Evolutionary conservation across 2,888 invertebrate genomes (phyloP).

Genomic region (Asteroscopus sphinx): DNA sequence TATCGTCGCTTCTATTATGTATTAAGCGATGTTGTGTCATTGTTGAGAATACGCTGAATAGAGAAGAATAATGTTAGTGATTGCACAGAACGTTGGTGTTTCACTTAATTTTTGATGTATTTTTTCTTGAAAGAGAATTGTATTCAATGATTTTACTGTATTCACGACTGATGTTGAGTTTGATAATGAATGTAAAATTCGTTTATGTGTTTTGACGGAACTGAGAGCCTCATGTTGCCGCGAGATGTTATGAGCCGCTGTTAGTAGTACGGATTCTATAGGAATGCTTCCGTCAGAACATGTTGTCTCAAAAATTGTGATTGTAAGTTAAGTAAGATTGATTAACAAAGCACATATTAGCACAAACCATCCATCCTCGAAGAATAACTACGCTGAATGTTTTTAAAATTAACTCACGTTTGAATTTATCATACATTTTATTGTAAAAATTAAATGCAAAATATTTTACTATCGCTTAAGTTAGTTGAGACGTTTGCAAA

Average conservation of each 20-base stretch:
- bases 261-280: conserved; percentile 29
- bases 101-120: conserved; percentile 88
- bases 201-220: conserved; percentile 65
- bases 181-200: conserved; percentile 74
- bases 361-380: conserved; percentile 89
- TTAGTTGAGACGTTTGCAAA: conserved; percentile 88
- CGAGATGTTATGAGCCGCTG: conserved; percentile 42
- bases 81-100: conserved; percentile 89
- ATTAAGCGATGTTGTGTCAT: conserved; percentile 76
- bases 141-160: conserved; percentile 85
- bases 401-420: conserved; percentile 87
- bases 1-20: conserved; percentile 75
- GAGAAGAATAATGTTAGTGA: conserved; percentile 78
- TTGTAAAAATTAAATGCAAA: conserved; percentile 79
- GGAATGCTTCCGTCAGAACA: conserved; percentile 54
- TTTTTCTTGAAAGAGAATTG: conserved; percentile 83
- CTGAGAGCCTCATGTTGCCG: conserved; percentile 40
- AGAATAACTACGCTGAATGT: conserved; percentile 85
- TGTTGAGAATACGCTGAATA: conserved; percentile 79
- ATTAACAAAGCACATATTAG: conserved; percentile 87
- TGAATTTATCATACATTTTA: conserved; percentile 90
- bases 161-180: conserved; percentile 84
- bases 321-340: conserved; percentile 85
- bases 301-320: conserved; percentile 77
- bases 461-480: conserved; percentile 89